These are phyloP conservation scores for crab-eating macaque (Macaca fascicularis) DNA, from an alignment of 2,113 vertebrate genomes.

Conservation along the genomic window DNA sequence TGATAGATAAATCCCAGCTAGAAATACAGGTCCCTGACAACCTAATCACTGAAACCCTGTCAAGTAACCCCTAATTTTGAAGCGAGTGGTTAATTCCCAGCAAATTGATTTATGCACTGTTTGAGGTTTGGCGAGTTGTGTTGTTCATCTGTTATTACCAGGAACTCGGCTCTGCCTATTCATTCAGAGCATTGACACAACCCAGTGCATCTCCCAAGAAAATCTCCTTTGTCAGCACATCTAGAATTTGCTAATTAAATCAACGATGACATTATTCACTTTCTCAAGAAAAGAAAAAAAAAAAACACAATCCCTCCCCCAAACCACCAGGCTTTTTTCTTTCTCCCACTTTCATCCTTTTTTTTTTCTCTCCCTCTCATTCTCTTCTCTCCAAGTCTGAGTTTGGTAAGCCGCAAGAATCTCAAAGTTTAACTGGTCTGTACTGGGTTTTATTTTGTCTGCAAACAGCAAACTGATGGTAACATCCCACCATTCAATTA, in stretches of 20 bases:
- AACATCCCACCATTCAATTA: not conserved
- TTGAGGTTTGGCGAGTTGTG: conserved; percentile 87
- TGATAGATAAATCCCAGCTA: conserved; percentile 84
- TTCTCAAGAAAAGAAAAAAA: conserved; percentile 75
- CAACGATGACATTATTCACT: conserved; percentile 88
- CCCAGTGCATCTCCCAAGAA: conserved; percentile 85
- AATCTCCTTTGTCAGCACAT: conserved; percentile 90
- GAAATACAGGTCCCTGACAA: conserved; percentile 85
- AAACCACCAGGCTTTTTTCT: not conserved
- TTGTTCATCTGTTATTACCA: conserved; percentile 89
- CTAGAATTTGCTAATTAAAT: conserved; percentile 90
- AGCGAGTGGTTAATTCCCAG: conserved; percentile 87
- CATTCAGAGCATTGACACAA: conserved; percentile 86
- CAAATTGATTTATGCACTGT: conserved; percentile 89
- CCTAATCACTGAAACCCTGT: conserved; percentile 85
- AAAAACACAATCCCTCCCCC: conserved; percentile 27
- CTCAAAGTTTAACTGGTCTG: conserved; percentile 38
- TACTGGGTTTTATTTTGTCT: conserved; percentile 15
- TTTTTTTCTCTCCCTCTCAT: not conserved
- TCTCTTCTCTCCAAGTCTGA: conserved; percentile 23
- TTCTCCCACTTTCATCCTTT: not conserved
- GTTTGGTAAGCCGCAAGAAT: not conserved
- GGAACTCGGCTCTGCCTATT: conserved; percentile 82
- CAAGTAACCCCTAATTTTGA: conserved; percentile 89
- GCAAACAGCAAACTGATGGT: not conserved